Evolutionary conservation across 2,797 vertebrate genomes (phyloP), one percentile per base, ranked within the genome.

Genomic region (Siniperca scherzeri): DNA sequence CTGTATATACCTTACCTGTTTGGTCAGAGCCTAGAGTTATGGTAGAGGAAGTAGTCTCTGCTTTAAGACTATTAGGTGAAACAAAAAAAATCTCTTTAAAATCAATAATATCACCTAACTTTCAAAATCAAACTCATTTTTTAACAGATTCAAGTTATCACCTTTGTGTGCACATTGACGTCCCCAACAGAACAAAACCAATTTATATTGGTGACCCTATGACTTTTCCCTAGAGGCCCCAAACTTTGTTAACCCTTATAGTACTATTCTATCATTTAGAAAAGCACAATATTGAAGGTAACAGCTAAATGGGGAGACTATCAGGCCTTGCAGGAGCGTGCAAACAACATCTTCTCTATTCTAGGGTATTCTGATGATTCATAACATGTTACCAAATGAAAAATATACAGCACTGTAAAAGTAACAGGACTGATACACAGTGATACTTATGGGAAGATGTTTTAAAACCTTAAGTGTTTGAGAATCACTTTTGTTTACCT

Each of bases 401-500:
- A 40, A 19, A 69, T 64, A 14, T 59, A 44, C 25, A 56, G 30
- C 22, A 11, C 22, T 52, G 46, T 33, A 36, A 46, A 27, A 71
- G 27, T n/a, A 50, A 13, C 27, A 50, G 44, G n/a, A 42, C 40
- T 62, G 33, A 25, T 7, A 38, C 48, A 52, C 52, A 21, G 40
- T 57, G 17, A 59, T 38, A 53, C 53, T 50, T 36, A 52, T 2
- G 0, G 38, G 16, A 67, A 61, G 19, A 46, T 52, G 33, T 60
- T 83, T 61, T 40, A 57, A 44, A 67, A 74, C 25, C 57, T 65
- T 27, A 33, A 48, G 40, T 27, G 17, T 77, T 53, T 40, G 25
- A 64, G 50, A 80, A 42, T 82, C 56, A 40, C 44, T 60, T 66
- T 36, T 62, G 65, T 68, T 81, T 48, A 67, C 48, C 44, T 78